Conservation (phyloP, 2,888 invertebrate genomes). For the Frankliniella fusca region DNA sequence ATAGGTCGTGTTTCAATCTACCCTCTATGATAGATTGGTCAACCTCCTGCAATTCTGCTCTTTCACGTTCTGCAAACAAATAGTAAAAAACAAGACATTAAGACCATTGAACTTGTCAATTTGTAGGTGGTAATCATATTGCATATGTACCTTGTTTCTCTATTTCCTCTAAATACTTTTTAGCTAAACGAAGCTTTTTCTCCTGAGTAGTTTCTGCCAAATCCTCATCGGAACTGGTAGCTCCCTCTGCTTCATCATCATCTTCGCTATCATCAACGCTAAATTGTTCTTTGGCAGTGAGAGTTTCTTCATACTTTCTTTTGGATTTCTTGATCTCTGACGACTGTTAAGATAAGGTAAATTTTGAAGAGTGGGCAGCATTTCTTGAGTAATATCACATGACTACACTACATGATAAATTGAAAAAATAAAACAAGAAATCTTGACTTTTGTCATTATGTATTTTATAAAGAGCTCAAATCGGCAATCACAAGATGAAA, state of each 20-base stretch:
- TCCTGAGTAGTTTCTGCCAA: conserved; percentile 76
- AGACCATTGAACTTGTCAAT: too few species aligned
- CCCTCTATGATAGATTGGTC: conserved; percentile 65
- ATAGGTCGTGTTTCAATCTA: conserved; percentile 75
- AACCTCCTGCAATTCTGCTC: conserved; percentile 60
- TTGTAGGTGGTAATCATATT: too few species aligned
- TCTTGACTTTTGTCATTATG: background rate
- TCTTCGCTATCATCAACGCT: conserved; percentile 38
- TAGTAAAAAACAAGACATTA: conserved; percentile 39
- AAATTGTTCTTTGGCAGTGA: conserved; percentile 57
- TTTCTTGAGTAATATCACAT: background rate
- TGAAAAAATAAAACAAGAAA: background rate
- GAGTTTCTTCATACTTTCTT: conserved; percentile 46
- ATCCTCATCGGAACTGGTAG: conserved; percentile 41
- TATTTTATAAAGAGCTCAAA: background rate
- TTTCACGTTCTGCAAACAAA: conserved; percentile 55
- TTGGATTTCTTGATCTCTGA: conserved; percentile 34
- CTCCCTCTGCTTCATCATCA: conserved; percentile 38
- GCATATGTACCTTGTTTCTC: conserved; percentile 56
- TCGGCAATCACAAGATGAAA: background rate
- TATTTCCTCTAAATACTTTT: conserved; percentile 82
- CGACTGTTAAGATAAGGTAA: background rate
- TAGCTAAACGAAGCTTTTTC: conserved; percentile 83
- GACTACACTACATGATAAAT: background rate
- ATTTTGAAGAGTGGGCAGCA: background rate